phyloP scores from a whole-genome alignment of 2,797 vertebrate species.

The Petrocephalus schoutedeni region DNA sequence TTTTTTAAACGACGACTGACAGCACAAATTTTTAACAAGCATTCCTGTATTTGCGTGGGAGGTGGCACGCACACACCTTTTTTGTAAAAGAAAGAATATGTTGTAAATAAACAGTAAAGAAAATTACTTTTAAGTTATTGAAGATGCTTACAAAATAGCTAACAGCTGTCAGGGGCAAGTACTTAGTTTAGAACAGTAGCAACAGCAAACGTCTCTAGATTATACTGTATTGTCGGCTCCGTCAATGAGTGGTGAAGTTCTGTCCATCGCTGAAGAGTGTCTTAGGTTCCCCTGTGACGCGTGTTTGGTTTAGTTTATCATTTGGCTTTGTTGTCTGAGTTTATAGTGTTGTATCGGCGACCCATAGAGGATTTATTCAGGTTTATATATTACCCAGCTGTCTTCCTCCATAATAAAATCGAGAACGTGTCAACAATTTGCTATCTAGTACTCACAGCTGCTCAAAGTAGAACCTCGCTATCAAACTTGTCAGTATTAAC shows the following conservation, averaged over 20 bases:
- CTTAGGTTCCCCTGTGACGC: background rate
- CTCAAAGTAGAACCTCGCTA: background rate
- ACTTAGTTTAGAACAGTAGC: background rate
- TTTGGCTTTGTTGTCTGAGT: background rate
- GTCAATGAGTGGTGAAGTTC: background rate
- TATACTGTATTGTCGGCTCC: too few relatives aligned
- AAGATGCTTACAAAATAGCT: too few relatives aligned
- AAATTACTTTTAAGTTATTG: too few relatives aligned
- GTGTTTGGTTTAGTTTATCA: background rate
- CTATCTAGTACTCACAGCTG: background rate
- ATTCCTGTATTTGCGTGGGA: too few relatives aligned
- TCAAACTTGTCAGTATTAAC: background rate
- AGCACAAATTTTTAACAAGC: too few relatives aligned
- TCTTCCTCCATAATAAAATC: background rate
- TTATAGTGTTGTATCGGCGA: background rate
- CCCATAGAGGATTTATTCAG: background rate
- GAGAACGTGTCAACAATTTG: background rate
- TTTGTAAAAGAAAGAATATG: too few relatives aligned
- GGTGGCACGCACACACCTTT: too few relatives aligned
- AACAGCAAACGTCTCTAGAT: background rate
- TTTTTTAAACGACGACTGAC: too few relatives aligned
- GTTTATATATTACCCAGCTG: background rate
- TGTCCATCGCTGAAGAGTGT: background rate
- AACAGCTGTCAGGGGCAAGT: too few relatives aligned
- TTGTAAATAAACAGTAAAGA: too few relatives aligned